Base-by-base conservation (phyloP, 2,113 vertebrate species). In the Chloropsis hardwickii region DNA sequence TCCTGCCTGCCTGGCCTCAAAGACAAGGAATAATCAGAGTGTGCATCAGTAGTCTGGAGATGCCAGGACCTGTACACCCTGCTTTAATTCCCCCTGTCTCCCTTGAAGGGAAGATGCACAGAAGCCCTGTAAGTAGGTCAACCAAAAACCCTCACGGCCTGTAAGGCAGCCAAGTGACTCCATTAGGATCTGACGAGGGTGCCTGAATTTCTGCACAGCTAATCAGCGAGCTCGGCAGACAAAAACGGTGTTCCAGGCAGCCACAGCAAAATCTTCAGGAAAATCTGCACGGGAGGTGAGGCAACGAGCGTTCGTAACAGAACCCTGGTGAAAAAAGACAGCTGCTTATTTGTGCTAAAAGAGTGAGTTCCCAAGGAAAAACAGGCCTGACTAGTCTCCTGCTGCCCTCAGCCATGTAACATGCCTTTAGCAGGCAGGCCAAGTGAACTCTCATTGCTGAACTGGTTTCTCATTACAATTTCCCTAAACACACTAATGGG, bases 381-480 rank as follows among this genome's bases (percentile, higher is more conserved):
- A 96, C 95, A 93, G 64, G 92, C 71, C 90, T 70, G 78, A 81
- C 94, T 8, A 74, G 94, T 91, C 94, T 60, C 16, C 44, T 80
- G 81, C 71, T 72, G 10, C 1, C 24, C 84, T 87, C 42, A 50
- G 71, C 28, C 77, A 73, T 80, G 69, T 61, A 66, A 5, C 53
- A 64, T 50, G 37, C 44, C 80, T 92, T 64, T 37, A 86, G 40
- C 81, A 87, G 67, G 77, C 11, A 95, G 58, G 24, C 78, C 57
- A 86, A 87, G 72, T 3, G 1, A 87, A 54, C 16, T 28, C 73
- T 73, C 84, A 80, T 11, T 47, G 91, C 90, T 67, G 27, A 94
- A 90, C 95, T 96, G 91, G 96, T 94, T 97, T 92, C 88, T 94
- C 92, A 84, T 90, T 70, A 56, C 44, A 28, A 66, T 93, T 90